Evolutionary conservation across 2,888 invertebrate species (phyloP), one percentile per base, ranked within the genome.

Genomic region (Minunthozetes semirufus): DNA sequence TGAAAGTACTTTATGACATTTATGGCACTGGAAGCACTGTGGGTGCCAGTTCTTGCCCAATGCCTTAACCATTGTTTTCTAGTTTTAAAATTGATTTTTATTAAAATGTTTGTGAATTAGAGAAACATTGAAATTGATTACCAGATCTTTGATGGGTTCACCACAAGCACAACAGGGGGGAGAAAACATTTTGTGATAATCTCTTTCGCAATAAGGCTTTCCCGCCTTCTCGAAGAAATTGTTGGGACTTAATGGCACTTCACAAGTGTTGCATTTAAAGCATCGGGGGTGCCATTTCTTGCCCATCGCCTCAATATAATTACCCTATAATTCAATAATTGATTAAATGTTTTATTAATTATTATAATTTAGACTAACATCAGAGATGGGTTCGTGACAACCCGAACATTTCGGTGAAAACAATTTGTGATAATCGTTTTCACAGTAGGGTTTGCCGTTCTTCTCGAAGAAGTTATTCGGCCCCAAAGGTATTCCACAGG

Each of bases 281-380:
- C 97, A 97, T 83, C 98, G 96, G 81, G 96, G 94, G 83, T 98
- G 98, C 95, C 96, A 98, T 79, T 95, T 96, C 84, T 93, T 93
- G 83, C 96, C 95, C 83, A 98, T 85, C 13, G 97, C 98, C 0
- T 25, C 22, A 2, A 74, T 48, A 22, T 70, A 74, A 29, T 74
- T 61, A 1, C 53, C 59, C 74, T 74, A 15, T n/a, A 29, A 72
- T 33, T 19, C 11, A 72, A 53, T 22, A 48, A 66, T 72, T 53
- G 25, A 4, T 46, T 15, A 33, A 42, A 48, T 1, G 6, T 6
- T 4, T 2, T 8, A 22, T 29, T 17, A 19, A 25, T n/a, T 48
- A 42, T 22, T 22, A 15, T 50, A 33, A 15, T 22, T 9, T 70
- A 61, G 73, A 19, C 29, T 25, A 71, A 74, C 74, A n/a, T 74